Evolutionary conservation across 2,888 invertebrate species (phyloP).

Genomic region (Drosophila villosipedis): DNA sequence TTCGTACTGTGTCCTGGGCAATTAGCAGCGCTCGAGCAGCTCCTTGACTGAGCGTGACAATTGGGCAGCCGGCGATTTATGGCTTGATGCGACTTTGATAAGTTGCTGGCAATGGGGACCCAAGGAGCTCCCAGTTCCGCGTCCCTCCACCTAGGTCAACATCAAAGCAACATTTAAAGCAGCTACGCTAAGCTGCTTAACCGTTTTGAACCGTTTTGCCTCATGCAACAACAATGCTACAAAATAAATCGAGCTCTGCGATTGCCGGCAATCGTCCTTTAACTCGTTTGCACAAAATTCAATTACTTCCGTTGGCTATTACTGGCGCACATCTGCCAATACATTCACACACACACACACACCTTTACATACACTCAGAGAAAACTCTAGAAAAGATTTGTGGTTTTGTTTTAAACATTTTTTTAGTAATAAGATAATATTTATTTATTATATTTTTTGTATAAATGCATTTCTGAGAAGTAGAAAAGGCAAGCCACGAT

Average conservation of each 20-base stretch:
- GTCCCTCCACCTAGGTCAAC: background rate
- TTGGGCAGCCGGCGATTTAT: conserved; percentile 63
- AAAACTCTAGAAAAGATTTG: too few species aligned
- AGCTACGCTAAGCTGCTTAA: conserved; percentile 33
- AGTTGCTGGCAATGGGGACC: conserved; percentile 9
- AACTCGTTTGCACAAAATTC: conserved; percentile 77
- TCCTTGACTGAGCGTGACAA: conserved; percentile 55
- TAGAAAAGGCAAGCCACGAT: background rate
- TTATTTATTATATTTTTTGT: too few species aligned
- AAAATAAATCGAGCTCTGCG: conserved; percentile 70
- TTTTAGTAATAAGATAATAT: too few species aligned
- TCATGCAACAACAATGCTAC: conserved; percentile 60
- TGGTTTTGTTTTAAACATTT: too few species aligned
- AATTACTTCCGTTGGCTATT: conserved; percentile 79
- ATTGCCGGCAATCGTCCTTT: conserved; percentile 69
- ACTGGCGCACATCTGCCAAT: conserved; percentile 49
- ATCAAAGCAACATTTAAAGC: conserved; percentile 37
- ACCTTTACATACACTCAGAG: conserved; percentile 7
- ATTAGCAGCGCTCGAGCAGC: conserved; percentile 61
- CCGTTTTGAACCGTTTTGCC: conserved; percentile 19
- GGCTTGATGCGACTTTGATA: conserved; percentile 33
- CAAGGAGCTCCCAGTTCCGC: background rate
- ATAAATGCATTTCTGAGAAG: background rate
- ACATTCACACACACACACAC: conserved; percentile 43
- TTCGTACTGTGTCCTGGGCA: conserved; percentile 28